Percentiles rank a stretch among this genome's conserved stretches.
These are phyloP conservation scores for Malthinus seriepunctatus DNA, from an alignment of 2,888 invertebrate genomes.

Conservation along the genomic window DNA sequence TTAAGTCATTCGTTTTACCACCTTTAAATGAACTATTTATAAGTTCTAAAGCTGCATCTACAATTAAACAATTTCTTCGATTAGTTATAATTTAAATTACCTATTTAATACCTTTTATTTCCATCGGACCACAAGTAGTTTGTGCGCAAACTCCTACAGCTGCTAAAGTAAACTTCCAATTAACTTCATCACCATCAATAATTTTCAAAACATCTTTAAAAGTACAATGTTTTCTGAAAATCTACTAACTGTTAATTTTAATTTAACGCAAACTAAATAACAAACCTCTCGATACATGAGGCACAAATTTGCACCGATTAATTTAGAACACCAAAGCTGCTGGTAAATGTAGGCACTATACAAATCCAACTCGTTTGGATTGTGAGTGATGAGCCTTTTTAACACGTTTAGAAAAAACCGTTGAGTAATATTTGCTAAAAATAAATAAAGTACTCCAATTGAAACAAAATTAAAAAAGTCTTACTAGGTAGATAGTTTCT, in stretches of 20 bases:
- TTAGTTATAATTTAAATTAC: background rate
- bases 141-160: constrained; percentile 17
- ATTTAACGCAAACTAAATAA: background rate
- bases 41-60: constrained; percentile 8
- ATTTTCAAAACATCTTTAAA: constrained; percentile 16
- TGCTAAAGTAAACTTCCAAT: constrained; percentile 19
- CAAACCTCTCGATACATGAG: constrained; percentile 15
- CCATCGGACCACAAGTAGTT: constrained; percentile 3
- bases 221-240: constrained; percentile 16
- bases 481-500: constrained; percentile 15
- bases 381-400: constrained; percentile 8
- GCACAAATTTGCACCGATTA: constrained; percentile 2
- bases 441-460: background rate
- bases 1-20: constrained; percentile 11
- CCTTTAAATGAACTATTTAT: constrained; percentile 17
- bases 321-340: constrained; percentile 13
- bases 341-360: constrained; percentile 16
- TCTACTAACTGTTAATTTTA: constrained; percentile 1
- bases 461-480: background rate
- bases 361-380: constrained; percentile 13
- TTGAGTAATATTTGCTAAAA: constrained; percentile 14
- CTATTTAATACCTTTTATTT: constrained; percentile 3
- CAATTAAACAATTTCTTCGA: background rate
- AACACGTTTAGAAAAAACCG: constrained; percentile 12
- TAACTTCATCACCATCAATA: constrained; percentile 16